These are phyloP conservation scores for Scaptomyza hsui DNA, from an alignment of 1,140 invertebrate species.

Conservation along the genomic window DNA sequence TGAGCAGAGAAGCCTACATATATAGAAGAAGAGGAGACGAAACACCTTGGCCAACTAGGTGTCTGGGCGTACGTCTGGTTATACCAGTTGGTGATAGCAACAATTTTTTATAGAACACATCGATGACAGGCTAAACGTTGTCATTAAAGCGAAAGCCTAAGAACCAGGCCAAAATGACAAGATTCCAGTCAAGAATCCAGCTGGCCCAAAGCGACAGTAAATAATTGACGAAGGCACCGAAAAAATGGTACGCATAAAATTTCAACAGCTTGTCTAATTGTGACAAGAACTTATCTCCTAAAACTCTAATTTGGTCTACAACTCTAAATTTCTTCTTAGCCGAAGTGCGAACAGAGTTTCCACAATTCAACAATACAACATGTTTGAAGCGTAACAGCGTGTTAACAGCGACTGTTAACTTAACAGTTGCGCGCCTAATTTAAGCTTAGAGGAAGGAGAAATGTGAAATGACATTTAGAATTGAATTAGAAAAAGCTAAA, in stretches of 20 bases:
- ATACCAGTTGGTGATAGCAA: constrained; percentile 38
- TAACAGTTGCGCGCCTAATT: constrained; percentile 6
- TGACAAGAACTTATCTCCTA: constrained; percentile 3
- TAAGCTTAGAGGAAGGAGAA: neutral
- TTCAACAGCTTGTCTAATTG: constrained; percentile 9
- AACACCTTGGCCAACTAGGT: neutral
- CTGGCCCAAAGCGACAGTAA: constrained; percentile 31
- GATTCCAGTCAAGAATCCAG: constrained; percentile 24
- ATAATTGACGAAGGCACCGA: constrained; percentile 53
- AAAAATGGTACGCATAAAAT: constrained; percentile 5
- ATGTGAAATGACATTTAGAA: neutral
- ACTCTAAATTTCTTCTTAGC: neutral
- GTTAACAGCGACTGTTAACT: constrained; percentile 21
- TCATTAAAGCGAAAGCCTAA: constrained; percentile 77
- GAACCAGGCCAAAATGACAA: constrained; percentile 57
- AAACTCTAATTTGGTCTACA: constrained; percentile 5
- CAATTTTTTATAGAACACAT: constrained; percentile 51
- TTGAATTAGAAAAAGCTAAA: neutral
- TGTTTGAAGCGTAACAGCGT: constrained; percentile 27
- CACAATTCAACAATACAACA: constrained; percentile 26
- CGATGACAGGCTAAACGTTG: constrained; percentile 71
- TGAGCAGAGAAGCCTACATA: neutral
- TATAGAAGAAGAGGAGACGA: neutral
- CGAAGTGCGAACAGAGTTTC: neutral
- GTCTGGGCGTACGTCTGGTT: constrained; percentile 48